Evolutionary conservation across 1,140 invertebrate genomes (phyloP).

Genomic region (Drosophila micromelanica): DNA sequence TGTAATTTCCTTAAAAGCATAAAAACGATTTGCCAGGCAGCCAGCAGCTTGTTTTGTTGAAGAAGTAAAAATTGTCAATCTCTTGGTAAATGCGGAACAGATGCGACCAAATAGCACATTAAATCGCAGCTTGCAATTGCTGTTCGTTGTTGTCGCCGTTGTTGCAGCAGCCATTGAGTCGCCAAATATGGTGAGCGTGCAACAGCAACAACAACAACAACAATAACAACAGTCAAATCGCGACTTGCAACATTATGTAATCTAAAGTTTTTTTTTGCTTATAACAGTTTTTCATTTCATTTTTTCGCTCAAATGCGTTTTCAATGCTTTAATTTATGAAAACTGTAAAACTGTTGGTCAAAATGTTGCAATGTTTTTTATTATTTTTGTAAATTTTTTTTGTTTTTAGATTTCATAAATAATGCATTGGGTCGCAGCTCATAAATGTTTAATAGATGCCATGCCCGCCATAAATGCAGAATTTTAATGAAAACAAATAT

Average conservation of each 20-base stretch:
- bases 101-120: constrained; percentile 38
- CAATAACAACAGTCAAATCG: constrained; percentile 4
- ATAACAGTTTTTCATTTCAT: constrained; percentile 19
- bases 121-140: constrained; percentile 16
- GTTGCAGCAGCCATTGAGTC: constrained; percentile 12
- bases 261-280: constrained; percentile 8
- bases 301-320: constrained; percentile 30
- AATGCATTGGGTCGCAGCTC: constrained; percentile 24
- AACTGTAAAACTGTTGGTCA: constrained; percentile 16
- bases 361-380: constrained; percentile 11
- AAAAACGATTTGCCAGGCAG: constrained; percentile 49
- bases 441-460: constrained; percentile 39
- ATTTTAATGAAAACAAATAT: constrained; percentile 12
- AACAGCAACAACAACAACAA: constrained; percentile 10
- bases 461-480: constrained; percentile 15
- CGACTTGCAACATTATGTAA: constrained; percentile 37
- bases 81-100: constrained; percentile 43
- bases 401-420: constrained; percentile 31
- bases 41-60: constrained; percentile 21
- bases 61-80: constrained; percentile 42
- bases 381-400: constrained; percentile 1
- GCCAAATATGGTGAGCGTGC: constrained; percentile 35
- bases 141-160: neutral
- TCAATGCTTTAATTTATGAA: constrained; percentile 41
- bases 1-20: constrained; percentile 56